Evolutionary conservation across 2,113 vertebrate species (phyloP).

Genomic region (Lanius collurio): DNA sequence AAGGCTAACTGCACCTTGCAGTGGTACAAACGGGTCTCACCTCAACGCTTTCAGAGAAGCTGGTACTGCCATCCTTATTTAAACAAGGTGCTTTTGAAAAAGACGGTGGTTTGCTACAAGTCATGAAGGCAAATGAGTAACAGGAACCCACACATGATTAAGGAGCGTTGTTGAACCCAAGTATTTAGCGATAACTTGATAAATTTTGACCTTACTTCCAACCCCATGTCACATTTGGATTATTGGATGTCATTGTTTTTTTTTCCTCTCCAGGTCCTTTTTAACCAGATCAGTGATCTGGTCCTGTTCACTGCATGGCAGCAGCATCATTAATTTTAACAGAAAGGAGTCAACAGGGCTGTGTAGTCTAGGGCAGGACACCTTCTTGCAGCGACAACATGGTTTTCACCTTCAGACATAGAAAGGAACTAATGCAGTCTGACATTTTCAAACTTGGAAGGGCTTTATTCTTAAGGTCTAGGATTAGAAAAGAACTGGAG

Average conservation of each 20-base stretch:
- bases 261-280: neutral
- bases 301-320: neutral
- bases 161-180: neutral
- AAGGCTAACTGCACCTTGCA: neutral
- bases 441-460: neutral
- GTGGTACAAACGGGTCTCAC: neutral
- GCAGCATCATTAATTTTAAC: neutral
- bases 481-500: neutral
- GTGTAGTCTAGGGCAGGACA: neutral
- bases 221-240: neutral
- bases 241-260: fast-evolving
- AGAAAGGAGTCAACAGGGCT: neutral
- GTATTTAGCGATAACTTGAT: neutral
- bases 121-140: neutral
- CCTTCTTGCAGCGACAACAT: neutral
- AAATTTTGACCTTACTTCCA: neutral
- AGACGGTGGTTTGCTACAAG: neutral
- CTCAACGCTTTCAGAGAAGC: neutral
- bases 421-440: neutral
- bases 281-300: neutral
- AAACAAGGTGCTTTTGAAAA: slow-evolving; percentile 28
- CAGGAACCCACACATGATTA: neutral
- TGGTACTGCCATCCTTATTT: neutral
- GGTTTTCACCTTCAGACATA: neutral
- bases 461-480: neutral